Base-by-base conservation (phyloP, 2,888 invertebrate genomes). In the Mesorhabditis spiculigera region DNA sequence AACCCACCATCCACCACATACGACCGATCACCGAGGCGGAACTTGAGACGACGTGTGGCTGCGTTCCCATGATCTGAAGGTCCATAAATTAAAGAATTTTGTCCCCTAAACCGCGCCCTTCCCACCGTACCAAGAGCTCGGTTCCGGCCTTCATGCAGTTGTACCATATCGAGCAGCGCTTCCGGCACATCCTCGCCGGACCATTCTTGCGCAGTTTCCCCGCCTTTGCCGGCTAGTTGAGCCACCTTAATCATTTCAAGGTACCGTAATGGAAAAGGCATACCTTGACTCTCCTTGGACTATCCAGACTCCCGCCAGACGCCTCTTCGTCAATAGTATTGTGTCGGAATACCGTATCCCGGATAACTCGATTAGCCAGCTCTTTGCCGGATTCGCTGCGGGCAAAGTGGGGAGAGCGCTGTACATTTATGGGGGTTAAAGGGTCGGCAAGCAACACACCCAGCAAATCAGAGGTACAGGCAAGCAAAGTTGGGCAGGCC, bases 21-120 rank as follows among this genome's bases (percentile, higher is more conserved):
- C n/a, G 58, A 50, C 8, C n/a, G 58, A 50, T 50, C 58, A n/a
- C 58, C 58, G 10, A 50, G n/a, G n/a, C 58, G 58, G n/a, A 50
- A 50, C 58, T 50, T 50, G 10, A 50, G n/a, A 50, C 58, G 58
- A 13, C n/a, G 8, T 13, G 10, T 50, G 10, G 58, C 58, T 50
- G 58, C 58, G 10, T 10, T 13, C 1, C 58, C 58, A 13, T n/a
- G 58, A n/a, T 50, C 58, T 50, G 58, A 28, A 28, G 28, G 1
- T 28, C 1, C 1, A 28, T 28, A 3, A 28, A 28, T 28, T 28
- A 28, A 28, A 28, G 28, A 28, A 28, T 28, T 28, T 28, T 28
- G 28, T 3, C 28, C 28, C 3, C 28, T 28, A 28, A 28, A 28
- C 28, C 28, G 28, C 28, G 28, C 28, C 28, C 28, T 28, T 28